Percentiles rank a stretch among this genome's conserved stretches.
Evolutionary conservation across 30 jellyfish, hydroid and myxozoan species (phyloP).

Genomic region (Hydractinia echinata): DNA sequence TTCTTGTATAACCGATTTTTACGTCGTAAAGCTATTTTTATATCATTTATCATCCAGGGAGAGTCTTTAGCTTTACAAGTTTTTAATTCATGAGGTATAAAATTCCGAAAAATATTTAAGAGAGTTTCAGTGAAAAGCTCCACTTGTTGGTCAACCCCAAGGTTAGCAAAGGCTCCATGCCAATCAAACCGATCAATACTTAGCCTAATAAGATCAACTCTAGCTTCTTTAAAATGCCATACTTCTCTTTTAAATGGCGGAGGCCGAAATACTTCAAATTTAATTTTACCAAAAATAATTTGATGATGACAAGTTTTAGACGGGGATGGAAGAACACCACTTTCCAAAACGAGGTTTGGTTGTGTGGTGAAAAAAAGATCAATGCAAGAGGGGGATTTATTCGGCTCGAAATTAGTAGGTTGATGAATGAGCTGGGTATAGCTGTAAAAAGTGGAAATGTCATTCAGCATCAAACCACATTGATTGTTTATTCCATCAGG

Average conservation of each 20-base stretch:
- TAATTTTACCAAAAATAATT: background rate
- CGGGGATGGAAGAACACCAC: slow-evolving; percentile 6
- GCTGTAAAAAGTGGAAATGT: background rate
- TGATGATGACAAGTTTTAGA: background rate
- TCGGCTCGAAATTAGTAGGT: background rate
- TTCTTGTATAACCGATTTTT: no score
- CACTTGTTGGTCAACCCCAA: background rate
- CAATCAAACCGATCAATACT: slow-evolving; percentile 4
- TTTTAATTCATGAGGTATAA: no score
- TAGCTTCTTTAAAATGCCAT: background rate
- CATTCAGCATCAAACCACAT: background rate
- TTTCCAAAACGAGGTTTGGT: background rate
- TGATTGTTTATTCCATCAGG: background rate
- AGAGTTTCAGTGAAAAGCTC: background rate
- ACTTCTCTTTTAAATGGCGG: background rate
- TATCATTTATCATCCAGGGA: no score
- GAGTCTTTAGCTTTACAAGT: no score
- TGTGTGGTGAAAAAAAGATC: background rate
- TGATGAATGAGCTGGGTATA: background rate
- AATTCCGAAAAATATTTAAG: background rate
- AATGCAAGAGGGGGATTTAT: slow-evolving; percentile 1
- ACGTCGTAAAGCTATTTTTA: no score
- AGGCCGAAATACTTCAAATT: background rate
- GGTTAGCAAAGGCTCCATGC: background rate
- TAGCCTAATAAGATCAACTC: background rate